Percentiles rank a stretch among this genome's conserved stretches.
Evolutionary conservation across 92 coral and sea anemone species (phyloP).

Genomic region (Muricea muricata): DNA sequence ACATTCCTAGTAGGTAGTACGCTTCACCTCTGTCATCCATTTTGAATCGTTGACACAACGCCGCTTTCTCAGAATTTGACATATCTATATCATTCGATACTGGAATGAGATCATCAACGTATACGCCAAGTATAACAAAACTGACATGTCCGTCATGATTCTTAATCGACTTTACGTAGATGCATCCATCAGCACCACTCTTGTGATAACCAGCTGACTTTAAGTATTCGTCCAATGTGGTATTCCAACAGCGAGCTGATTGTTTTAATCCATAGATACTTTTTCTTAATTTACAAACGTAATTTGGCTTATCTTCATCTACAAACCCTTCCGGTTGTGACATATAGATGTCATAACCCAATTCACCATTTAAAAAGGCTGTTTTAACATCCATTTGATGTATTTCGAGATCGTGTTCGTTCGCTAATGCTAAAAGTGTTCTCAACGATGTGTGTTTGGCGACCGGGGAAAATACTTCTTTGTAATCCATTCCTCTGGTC

Average conservation of each 20-base stretch:
- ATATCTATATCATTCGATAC: constrained; percentile 12
- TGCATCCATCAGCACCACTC: not conserved
- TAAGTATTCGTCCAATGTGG: constrained; percentile 9
- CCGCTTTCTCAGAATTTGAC: not conserved
- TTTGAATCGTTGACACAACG: not conserved
- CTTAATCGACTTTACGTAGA: not conserved
- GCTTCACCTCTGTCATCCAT: not conserved
- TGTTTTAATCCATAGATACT: constrained; percentile 26
- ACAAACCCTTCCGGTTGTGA: constrained; percentile 34
- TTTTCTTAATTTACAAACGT: constrained; percentile 17
- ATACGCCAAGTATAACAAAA: constrained; percentile 8
- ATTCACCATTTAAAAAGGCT: constrained; percentile 24
- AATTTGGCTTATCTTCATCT: constrained; percentile 4
- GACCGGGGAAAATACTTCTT: not conserved
- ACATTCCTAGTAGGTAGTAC: not conserved
- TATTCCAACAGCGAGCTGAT: constrained; percentile 31
- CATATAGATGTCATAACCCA: constrained; percentile 24
- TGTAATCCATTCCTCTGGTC: not conserved
- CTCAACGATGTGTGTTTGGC: constrained; percentile 13
- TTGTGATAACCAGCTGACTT: not conserved
- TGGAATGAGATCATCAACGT: constrained; percentile 31
- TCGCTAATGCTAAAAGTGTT: constrained; percentile 18
- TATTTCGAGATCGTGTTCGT: constrained; percentile 1
- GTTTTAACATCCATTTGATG: constrained; percentile 43
- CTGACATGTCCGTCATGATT: not conserved